Base-by-base conservation (phyloP, 2,113 vertebrate genomes). In the Forbesichthys papilliferus region DNA sequence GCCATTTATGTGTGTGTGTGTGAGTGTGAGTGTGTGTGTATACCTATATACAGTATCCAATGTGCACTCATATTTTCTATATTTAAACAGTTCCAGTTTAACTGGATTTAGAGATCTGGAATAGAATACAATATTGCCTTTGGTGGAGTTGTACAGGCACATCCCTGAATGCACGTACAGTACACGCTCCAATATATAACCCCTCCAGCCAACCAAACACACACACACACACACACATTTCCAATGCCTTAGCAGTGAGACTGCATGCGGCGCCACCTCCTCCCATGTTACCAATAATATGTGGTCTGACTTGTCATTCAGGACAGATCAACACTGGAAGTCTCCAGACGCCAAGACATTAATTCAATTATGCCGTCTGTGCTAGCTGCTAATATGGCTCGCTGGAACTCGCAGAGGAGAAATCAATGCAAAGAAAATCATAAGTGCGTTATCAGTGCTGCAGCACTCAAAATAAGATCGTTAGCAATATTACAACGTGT, bases 351-450 rank as follows among this genome's bases (percentile, higher is more conserved):
- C 61, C 48, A 11, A 74, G 80, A 81, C 75, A 36, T 75, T 74
- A 79, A 79, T 84, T 48, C 76, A 57, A 81, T 83, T 61, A 79
- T 64, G 65, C 61, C 70, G 69, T 77, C 73, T 53, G 59, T 56
- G 68, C 64, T 7, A 49, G 69, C 66, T 66, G 18, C 75, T 86
- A 79, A 79, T 79, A 67, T 79, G 47, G 72, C 58, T 53, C 9
- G 64, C 13, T 14, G n/a, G 71, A 81, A 36, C 63, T 66, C 74
- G 16, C 10, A 68, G 36, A 69, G 68, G 49, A 61, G 16, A 80
- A 85, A 85, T 85, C 73, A 72, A 78, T 73, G 78, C 59, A 27
- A 49, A 60, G 61, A 83, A 74, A 66, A 78, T 65, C 48, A 78
- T 49, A 69, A 75, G 60, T 74, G 74, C 66, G 74, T 78, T 70